These are phyloP conservation scores for Saccopteryx bilineata DNA, from an alignment of 2,113 vertebrate species.

Conservation along the genomic window DNA sequence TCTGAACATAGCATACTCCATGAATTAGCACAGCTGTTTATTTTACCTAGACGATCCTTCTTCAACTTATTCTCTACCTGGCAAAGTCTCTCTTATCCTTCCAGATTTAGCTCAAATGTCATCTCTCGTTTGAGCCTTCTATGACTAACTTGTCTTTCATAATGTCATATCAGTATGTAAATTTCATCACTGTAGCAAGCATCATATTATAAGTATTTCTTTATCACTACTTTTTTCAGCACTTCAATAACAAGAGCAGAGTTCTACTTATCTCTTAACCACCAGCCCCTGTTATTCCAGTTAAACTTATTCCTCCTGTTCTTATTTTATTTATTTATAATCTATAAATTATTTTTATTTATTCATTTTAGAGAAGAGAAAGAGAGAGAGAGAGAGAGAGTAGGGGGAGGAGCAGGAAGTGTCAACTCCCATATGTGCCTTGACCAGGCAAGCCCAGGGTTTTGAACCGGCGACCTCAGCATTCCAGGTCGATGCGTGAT, in stretches of 20 bases:
- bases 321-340: not conserved
- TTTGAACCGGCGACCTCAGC: too few species aligned
- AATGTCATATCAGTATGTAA: constrained; percentile 23
- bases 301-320: not conserved
- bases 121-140: not conserved
- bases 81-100: constrained; percentile 49
- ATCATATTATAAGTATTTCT: not conserved
- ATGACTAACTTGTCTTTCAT: not conserved
- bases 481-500: too few species aligned
- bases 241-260: not conserved
- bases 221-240: not conserved
- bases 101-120: constrained; percentile 51
- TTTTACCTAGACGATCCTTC: constrained; percentile 48
- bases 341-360: too few species aligned
- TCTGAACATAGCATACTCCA: not conserved
- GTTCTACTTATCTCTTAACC: not conserved
- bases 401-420: too few species aligned
- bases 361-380: too few species aligned
- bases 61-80: not conserved
- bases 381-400: too few species aligned
- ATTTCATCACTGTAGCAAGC: not conserved
- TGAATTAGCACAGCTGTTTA: constrained; percentile 57
- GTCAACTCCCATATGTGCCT: too few species aligned
- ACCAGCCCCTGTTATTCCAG: not conserved
- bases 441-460: too few species aligned